Conservation (phyloP, 1,140 invertebrate genomes). For the Hyposmocoma kahamanoa region DNA sequence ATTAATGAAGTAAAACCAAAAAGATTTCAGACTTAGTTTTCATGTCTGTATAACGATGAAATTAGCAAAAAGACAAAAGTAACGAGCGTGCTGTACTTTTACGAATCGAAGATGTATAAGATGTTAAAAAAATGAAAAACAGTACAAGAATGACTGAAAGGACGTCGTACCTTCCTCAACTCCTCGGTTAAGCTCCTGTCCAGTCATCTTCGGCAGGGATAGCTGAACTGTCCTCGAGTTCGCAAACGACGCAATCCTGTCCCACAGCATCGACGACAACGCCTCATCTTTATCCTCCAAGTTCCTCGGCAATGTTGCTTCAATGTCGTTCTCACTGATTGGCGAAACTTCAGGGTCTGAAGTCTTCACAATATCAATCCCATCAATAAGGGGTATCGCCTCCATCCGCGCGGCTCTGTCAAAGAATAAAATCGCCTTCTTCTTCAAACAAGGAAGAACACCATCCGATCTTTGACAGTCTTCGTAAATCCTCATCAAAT, state of each 20-base stretch:
- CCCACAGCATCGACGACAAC: conserved; percentile 80
- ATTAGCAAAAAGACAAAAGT: no score
- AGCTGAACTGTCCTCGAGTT: conserved; percentile 84
- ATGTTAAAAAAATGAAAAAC: no score
- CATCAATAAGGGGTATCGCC: conserved; percentile 78
- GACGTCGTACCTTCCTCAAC: conserved; percentile 81
- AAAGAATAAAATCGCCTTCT: conserved; percentile 84
- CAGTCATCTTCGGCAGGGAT: conserved; percentile 80
- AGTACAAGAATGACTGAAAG: no score
- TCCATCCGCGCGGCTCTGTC: conserved; percentile 82
- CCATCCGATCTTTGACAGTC: conserved; percentile 75
- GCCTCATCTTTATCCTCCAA: conserved; percentile 77
- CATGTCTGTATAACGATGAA: no score
- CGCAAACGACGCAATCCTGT: conserved; percentile 80
- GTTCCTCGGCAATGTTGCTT: conserved; percentile 77
- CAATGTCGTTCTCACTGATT: conserved; percentile 78
- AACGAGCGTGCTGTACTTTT: no score
- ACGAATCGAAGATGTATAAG: no score
- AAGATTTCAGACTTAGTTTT: no score
- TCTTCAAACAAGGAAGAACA: conserved; percentile 83
- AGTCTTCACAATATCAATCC: conserved; percentile 78
- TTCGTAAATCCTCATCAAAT: conserved; percentile 76
- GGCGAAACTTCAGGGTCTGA: conserved; percentile 52
- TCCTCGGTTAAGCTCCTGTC: conserved; percentile 79
- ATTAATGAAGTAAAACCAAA: no score